phyloP scores from a whole-genome alignment of 2,888 invertebrate species.

The Nemurella pictetii region DNA sequence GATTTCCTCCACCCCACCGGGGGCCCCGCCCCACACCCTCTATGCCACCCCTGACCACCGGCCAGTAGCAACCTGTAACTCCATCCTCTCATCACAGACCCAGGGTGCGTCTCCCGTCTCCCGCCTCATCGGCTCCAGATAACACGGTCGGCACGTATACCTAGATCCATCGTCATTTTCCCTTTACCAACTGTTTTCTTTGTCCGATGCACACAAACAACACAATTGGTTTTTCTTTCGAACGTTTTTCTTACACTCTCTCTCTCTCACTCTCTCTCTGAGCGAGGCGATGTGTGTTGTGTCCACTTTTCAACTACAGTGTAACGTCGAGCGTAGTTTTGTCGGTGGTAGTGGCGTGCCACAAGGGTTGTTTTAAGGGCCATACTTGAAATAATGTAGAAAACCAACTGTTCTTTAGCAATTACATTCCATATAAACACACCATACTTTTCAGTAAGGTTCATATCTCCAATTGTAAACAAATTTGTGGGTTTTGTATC shows the following conservation, averaged over 20 bases:
- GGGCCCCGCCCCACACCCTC: not conserved
- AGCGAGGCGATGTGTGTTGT: not conserved
- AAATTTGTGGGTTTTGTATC: too few relatives aligned
- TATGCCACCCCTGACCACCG: not conserved
- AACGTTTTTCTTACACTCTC: not conserved
- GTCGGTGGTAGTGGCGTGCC: not conserved
- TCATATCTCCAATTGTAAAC: too few relatives aligned
- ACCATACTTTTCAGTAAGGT: too few relatives aligned
- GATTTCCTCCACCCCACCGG: not conserved
- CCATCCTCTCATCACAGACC: conserved; percentile 28
- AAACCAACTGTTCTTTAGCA: too few relatives aligned
- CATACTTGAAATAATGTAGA: too few relatives aligned
- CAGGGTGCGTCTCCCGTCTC: conserved; percentile 23
- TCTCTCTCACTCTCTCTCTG: not conserved
- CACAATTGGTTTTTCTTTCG: conserved; percentile 35
- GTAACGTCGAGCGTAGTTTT: too few relatives aligned
- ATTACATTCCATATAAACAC: too few relatives aligned
- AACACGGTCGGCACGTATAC: conserved; percentile 28
- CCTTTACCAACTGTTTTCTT: conserved; percentile 38
- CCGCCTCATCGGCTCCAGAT: conserved; percentile 24
- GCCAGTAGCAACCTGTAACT: not conserved
- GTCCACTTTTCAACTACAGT: not conserved
- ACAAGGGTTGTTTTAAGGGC: too few relatives aligned
- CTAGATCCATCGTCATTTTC: conserved; percentile 27
- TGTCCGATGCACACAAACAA: conserved; percentile 39